Base-by-base conservation (phyloP, 2,797 vertebrate genomes). In the Sparus aurata region DNA sequence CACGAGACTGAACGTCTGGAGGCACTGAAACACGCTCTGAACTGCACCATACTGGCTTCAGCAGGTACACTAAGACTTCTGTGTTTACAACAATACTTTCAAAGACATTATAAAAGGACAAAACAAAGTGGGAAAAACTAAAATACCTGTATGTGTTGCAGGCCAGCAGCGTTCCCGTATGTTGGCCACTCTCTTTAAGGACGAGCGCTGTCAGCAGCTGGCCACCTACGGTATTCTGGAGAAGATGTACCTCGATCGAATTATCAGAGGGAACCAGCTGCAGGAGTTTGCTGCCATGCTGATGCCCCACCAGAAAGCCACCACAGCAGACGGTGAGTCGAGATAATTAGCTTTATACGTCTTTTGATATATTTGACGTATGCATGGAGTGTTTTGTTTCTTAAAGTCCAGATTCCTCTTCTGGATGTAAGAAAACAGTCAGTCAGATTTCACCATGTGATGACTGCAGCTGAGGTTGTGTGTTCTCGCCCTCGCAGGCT, bases 221-320 rank as follows among this genome's bases (percentile, higher is more conserved):
- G 96, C 98, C 17, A 97, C 98, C 25, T 99, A 99, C 41, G 98
- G 98, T 10, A 99, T 99, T 76, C 89, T 99, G 76, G 98, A 99
- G 94, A 99, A 99, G 82, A 99, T 99, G 98, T 99, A 99, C 85
- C 94, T 99, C 0, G 98, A 99, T 85, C 96, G 98, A 50, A 99
- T 99, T 87, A 99, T 99, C 91, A 94, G 98, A 89, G 98, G 98
- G 77, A 99, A 98, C 92, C 98, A 99, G 80, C 93, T 99, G 73
- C 98, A 99, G 65, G 98, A 99, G 85, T 99, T 99, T 82, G 98
- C 98, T 47, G 98, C 98, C 47, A 99, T 99, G 98, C 92, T 99
- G 34, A 99, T 99, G 98, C 98, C 98, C 41, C 98, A 99, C 82
- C 98, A 99, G 90, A 99, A 99, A 89, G 98, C 98, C 54, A 99